Percentiles rank a stretch among this genome's conserved stretches.
These are phyloP conservation scores for Brachyhypopomus occidentalis DNA, from an alignment of 2,113 vertebrate species.

Conservation along the genomic window DNA sequence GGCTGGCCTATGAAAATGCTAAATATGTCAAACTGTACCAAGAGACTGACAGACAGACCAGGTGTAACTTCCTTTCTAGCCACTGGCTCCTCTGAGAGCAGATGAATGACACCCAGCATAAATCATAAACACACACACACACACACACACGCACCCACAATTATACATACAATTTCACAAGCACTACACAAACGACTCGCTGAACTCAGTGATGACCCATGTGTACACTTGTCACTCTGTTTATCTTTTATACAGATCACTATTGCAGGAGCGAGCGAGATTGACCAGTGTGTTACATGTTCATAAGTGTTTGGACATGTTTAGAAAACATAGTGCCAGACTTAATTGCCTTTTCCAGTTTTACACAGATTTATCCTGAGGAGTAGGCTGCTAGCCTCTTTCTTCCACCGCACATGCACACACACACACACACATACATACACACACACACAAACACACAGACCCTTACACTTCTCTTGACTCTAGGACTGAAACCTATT, in stretches of 20 bases:
- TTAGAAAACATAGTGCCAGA: neutral
- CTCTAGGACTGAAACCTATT: slow-evolving; percentile 5
- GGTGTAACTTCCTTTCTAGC: neutral
- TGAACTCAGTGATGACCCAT: neutral
- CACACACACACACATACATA: neutral
- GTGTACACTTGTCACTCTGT: neutral
- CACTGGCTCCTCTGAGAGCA: slow-evolving; percentile 11
- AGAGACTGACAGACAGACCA: slow-evolving; percentile 25
- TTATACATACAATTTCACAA: neutral
- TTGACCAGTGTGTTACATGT: neutral
- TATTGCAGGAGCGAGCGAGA: neutral
- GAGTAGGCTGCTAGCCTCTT: neutral
- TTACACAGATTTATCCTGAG: slow-evolving; percentile 20
- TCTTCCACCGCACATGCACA: neutral
- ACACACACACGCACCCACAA: neutral
- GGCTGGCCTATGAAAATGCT: slow-evolving; percentile 38
- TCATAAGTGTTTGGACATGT: slow-evolving; percentile 17
- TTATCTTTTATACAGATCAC: neutral
- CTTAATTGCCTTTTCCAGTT: slow-evolving; percentile 29
- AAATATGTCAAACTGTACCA: slow-evolving; percentile 22
- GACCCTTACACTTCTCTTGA: neutral
- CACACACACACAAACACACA: neutral
- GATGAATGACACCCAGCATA: neutral
- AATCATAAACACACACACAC: neutral
- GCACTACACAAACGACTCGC: neutral